Evolutionary conservation across 2,113 vertebrate species (phyloP), one percentile per base, ranked within the genome.

Genomic region (Sinosuthora webbiana): DNA sequence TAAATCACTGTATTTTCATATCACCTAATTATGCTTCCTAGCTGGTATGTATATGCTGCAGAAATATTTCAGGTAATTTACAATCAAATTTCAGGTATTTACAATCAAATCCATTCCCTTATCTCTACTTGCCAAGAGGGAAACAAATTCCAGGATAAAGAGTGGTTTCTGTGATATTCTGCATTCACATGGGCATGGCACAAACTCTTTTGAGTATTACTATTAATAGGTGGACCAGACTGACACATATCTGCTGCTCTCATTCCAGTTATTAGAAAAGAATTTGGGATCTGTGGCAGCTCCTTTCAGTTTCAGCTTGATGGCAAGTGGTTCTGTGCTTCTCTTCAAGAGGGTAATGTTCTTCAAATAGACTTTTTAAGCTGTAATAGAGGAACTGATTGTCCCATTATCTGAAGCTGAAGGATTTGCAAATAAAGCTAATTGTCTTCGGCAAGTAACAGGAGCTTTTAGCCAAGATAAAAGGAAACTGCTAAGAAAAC

Each of bases 341-440:
- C 52, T 69, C 23, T 73, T 88, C 53, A 42, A 62, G 21, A 49
- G 49, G 30, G 20, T 82, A 28, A 68, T 22, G 19, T 23, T 60
- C 77, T 81, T 71, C 89, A 76, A 23, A 73, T 62, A 69, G 17
- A 9, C 57, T 69, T 76, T 73, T 27, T 57, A 60, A 92, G 25
- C 71, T 83, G 23, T 50, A 23, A 17, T 27, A 75, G 65, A 75
- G 41, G 59, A 87, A 41, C 39, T 45, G 56, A 76, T 81, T 50
- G 69, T 71, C 27, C n/a, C 1, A 2, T 71, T 94, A 95, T 91
- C 77, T 91, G 74, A 82, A 79, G 37, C 30, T 78, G 55, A 76
- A 82, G 57, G 83, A 68, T 79, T 96, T 89, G 69, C 70, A 96
- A 95, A 89, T 92, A 87, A 73, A 60, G 62, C 41, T 82, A 53